phyloP scores from a whole-genome alignment of 2,797 vertebrate genomes.

The Lateolabrax maculatus region DNA sequence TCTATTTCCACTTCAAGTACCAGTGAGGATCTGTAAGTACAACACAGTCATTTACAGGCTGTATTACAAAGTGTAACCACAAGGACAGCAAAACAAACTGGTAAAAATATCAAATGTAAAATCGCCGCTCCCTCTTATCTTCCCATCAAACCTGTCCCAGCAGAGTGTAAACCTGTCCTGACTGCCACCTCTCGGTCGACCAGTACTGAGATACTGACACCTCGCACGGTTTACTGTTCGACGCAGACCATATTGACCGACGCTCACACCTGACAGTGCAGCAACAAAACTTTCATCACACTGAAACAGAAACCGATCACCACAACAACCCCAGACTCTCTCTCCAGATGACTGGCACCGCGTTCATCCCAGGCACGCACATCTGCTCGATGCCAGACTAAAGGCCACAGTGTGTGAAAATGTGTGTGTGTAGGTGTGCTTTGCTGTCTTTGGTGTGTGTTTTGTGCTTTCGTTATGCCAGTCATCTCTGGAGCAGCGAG shows the following conservation, averaged over 20 bases:
- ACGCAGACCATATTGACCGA: background rate
- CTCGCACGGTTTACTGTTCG: conserved; percentile 15
- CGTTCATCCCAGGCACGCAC: background rate
- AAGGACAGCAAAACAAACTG: too few relatives aligned
- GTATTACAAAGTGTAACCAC: background rate
- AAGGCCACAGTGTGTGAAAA: conserved; percentile 32
- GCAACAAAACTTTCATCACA: background rate
- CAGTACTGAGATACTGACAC: conserved; percentile 23
- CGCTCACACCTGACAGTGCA: background rate
- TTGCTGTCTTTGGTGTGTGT: conserved; percentile 14
- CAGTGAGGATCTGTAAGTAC: background rate
- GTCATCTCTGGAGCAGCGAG: conserved; percentile 68
- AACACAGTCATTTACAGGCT: background rate
- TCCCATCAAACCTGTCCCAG: background rate
- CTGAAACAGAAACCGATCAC: conserved; percentile 10
- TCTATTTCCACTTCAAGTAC: too few relatives aligned
- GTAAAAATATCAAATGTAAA: background rate
- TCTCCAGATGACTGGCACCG: conserved; percentile 21
- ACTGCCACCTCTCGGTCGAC: conserved; percentile 22
- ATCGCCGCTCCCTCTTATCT: too few relatives aligned
- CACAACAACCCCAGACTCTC: background rate
- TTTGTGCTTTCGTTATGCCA: conserved; percentile 48
- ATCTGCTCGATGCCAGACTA: conserved; percentile 1
- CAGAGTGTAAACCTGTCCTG: background rate
- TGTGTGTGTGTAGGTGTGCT: conserved; percentile 19